These are phyloP conservation scores for Luidia sarsii DNA, from an alignment of 53 echinoderm and acorn worm genomes.

Conservation along the genomic window DNA sequence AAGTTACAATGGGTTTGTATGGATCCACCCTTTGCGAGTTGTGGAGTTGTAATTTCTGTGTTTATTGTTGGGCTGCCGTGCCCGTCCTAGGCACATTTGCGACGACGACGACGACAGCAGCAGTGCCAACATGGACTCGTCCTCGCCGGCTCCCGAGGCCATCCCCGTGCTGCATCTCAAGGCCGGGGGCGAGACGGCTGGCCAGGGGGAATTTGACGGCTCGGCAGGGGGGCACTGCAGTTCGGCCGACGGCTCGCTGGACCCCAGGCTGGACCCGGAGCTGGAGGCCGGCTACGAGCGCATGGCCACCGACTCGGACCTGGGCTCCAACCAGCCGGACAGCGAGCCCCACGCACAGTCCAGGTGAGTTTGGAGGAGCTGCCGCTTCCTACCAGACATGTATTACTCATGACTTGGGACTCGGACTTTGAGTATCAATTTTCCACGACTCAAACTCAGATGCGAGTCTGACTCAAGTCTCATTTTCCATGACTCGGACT, in stretches of 20 bases:
- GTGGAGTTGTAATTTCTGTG: too few species aligned
- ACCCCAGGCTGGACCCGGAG: slow-evolving; percentile 22
- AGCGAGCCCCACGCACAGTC: slow-evolving; percentile 34
- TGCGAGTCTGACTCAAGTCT: too few species aligned
- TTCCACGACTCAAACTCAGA: too few species aligned
- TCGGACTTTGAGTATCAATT: too few species aligned
- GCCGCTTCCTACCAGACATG: too few species aligned
- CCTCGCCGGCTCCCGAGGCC: slow-evolving; percentile 44
- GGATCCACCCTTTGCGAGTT: too few species aligned
- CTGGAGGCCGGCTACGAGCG: slow-evolving; percentile 39
- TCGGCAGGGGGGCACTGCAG: slow-evolving; percentile 10
- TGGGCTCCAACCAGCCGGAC: slow-evolving; percentile 18
- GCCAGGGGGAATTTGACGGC: slow-evolving; percentile 51
- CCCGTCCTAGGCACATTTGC: slow-evolving; percentile 7
- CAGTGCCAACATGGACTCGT: slow-evolving; percentile 32
- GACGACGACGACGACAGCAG: slow-evolving; percentile 52
- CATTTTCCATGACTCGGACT: too few species aligned
- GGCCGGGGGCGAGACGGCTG: slow-evolving; percentile 10
- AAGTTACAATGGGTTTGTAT: too few species aligned
- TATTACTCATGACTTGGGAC: too few species aligned
- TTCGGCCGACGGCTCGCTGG: slow-evolving; percentile 21
- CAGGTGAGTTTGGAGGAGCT: slow-evolving; percentile 19
- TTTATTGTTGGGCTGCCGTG: too few species aligned
- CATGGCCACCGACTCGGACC: slow-evolving; percentile 26
- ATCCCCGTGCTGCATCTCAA: slow-evolving; percentile 41